Conservation (phyloP, 2,113 vertebrate species). For the Solenodon paradoxus region DNA sequence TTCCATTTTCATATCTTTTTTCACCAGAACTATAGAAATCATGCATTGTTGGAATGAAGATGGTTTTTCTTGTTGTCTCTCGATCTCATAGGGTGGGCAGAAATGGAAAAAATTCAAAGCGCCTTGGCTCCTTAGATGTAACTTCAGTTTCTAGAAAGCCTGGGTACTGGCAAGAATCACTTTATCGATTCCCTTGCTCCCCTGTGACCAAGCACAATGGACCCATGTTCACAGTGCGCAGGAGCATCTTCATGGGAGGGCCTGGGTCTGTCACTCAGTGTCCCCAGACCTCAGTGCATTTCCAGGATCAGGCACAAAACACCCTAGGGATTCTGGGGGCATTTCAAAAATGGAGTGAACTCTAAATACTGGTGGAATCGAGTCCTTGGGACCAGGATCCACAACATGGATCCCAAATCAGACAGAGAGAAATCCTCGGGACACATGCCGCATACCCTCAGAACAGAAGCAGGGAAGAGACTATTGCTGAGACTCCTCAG, state of each 20-base stretch:
- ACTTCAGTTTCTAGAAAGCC: neutral
- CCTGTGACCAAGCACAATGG: neutral
- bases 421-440: neutral
- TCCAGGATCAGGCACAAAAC: neutral
- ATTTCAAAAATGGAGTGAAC: neutral
- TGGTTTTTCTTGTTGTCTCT: neutral
- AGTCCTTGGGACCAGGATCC: neutral
- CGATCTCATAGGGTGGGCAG: neutral
- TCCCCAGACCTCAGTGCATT: too few relatives aligned
- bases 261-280: neutral
- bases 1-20: neutral
- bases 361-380: neutral
- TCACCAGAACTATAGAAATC: neutral
- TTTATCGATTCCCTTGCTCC: neutral
- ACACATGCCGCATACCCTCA: too few relatives aligned
- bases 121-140: neutral
- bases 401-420: neutral
- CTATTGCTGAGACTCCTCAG: rapidly evolving
- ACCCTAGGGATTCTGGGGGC: rapidly evolving
- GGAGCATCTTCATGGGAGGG: neutral
- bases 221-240: neutral
- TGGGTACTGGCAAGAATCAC: neutral
- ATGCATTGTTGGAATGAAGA: neutral
- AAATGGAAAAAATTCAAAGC: neutral
- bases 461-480: rapidly evolving